Percentiles rank a stretch among this genome's conserved stretches.
Evolutionary conservation across 2,888 invertebrate genomes (phyloP).

Genomic region (Pseudococcus longispinus): DNA sequence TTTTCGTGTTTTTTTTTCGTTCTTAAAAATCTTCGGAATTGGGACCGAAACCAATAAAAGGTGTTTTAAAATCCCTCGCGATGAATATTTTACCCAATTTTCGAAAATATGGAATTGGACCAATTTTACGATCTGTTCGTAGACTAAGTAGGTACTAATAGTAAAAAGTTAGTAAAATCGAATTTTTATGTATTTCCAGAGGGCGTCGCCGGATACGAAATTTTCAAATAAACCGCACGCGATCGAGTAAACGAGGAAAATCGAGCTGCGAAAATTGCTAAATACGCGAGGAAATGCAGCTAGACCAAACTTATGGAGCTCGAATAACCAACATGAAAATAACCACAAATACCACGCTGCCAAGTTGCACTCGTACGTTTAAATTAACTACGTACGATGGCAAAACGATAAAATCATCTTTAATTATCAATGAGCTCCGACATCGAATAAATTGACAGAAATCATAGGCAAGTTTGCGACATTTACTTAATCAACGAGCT

Average conservation of each 20-base stretch:
- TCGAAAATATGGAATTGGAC: background rate
- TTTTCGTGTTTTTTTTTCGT: background rate
- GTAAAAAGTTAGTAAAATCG: background rate
- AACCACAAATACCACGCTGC: background rate
- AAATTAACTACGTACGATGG: background rate
- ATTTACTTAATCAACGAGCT: background rate
- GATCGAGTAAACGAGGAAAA: background rate
- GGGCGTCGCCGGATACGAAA: slow-evolving; percentile 43
- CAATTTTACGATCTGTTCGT: background rate
- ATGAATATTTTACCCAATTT: no score
- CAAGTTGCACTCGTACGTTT: background rate
- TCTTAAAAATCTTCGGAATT: no score
- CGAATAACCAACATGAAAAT: background rate
- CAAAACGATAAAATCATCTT: background rate
- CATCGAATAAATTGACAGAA: background rate
- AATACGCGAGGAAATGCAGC: background rate
- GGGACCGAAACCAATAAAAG: no score
- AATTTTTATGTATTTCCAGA: background rate
- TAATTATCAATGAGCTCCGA: background rate
- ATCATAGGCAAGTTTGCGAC: background rate
- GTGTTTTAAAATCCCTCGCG: no score
- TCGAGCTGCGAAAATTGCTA: background rate
- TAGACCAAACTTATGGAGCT: background rate
- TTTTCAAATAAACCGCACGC: slow-evolving; percentile 25
- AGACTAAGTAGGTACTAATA: background rate